Evolutionary conservation across 64 coral and sea anemone species (phyloP).

Genomic region (Pachyseris speciosa): DNA sequence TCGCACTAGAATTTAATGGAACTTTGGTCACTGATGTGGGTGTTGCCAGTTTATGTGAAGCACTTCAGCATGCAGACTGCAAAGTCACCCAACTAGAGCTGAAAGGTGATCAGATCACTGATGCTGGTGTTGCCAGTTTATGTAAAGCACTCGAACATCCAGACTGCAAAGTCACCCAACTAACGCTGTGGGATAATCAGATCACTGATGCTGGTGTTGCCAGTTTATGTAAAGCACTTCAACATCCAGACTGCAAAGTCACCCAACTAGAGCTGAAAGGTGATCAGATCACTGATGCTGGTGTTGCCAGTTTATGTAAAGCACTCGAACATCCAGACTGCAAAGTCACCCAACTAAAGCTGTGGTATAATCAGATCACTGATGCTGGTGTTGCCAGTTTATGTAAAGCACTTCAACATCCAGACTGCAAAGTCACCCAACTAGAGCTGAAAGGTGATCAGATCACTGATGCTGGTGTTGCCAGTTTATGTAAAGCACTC

Average conservation of each 20-base stretch:
- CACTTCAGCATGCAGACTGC: not conserved
- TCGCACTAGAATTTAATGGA: not conserved
- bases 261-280: not conserved
- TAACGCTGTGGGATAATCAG: not conserved
- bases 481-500: not conserved
- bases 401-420: not conserved
- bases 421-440: not conserved
- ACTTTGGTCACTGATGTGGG: not conserved
- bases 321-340: not conserved
- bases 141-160: not conserved
- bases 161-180: no score
- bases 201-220: not conserved
- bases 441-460: not conserved
- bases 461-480: constrained; percentile 7
- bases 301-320: not conserved
- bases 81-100: not conserved
- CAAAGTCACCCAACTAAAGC: not conserved
- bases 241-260: not conserved
- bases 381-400: not conserved
- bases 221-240: not conserved
- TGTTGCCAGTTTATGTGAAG: not conserved
- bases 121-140: not conserved
- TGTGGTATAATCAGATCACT: constrained; percentile 1
- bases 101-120: not conserved
- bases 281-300: constrained; percentile 8